Base-by-base conservation (phyloP, 2,113 vertebrate species). In the Acrocephalus kingi region DNA sequence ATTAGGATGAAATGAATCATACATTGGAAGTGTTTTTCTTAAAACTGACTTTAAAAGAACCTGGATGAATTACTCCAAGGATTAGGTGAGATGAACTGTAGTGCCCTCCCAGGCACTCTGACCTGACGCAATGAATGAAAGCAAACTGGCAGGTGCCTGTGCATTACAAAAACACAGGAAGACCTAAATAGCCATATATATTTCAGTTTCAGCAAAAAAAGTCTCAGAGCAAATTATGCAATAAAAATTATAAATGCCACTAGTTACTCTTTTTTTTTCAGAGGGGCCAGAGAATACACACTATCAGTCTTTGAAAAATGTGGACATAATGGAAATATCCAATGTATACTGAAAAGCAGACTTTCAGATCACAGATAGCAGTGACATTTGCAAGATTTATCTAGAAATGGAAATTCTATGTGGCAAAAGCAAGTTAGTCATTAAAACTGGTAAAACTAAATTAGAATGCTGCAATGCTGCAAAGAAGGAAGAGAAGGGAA, bases 1-100 rank as follows among this genome's bases (percentile, higher is more conserved):
- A 84, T 92, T 87, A 75, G 72, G 73, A 78, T 71, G 68, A 86
- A 72, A 67, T 78, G 56, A 95, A 52, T 90, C 83, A 81, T 14
- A 1, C 43, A 31, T 55, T 84, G 72, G 35, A 95, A 89, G 48
- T 48, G 43, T 72, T 62, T 92, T 94, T 84, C 73, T 68, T 49
- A 52, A 45, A 43, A 41, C 6, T 68, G 43, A 45, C n/a, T 77
- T 73, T 48, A 48, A 67, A 89, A 90, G 45, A 92, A 52, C 24
- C 55, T 48, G 89, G 51, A 62, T 11, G 2, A 77, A 41, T 86
- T 64, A 49, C 61, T 89, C 43, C 17, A 78, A 83, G 30, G 64
- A 84, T 84, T 74, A 48, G n/a, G 23, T 62, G 66, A 74, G 30
- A 51, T 27, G 68, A 90, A 48, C 24, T 73, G 20, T 35, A 17